A percentile compares a stretch with the other conserved stretches of the same genome.
phyloP scores from a whole-genome alignment of 2,113 vertebrate species.

The Turnix velox region DNA sequence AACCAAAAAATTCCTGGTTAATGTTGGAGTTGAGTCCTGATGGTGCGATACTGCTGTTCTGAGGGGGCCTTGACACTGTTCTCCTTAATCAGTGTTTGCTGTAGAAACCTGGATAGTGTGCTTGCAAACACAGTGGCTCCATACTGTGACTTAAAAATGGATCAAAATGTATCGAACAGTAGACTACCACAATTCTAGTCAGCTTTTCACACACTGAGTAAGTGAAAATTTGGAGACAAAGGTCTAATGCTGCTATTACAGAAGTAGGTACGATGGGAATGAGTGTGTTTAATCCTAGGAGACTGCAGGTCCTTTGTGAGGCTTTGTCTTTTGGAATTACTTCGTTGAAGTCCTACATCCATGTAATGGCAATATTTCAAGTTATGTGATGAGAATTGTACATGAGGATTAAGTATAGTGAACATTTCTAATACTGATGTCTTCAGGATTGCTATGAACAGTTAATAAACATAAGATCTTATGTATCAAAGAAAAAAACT shows the following conservation, averaged over 20 bases:
- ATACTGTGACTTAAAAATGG: too few species aligned
- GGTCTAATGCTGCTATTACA: rapidly evolving
- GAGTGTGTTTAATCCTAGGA: background rate
- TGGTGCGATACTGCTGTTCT: rapidly evolving
- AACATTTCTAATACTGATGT: background rate
- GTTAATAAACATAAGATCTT: background rate
- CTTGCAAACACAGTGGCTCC: background rate
- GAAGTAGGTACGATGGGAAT: background rate
- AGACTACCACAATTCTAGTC: background rate
- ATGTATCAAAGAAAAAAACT: background rate
- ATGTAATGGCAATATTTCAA: background rate
- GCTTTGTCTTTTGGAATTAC: background rate
- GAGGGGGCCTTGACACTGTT: background rate
- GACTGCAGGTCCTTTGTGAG: background rate
- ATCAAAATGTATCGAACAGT: background rate
- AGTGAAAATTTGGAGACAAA: background rate
- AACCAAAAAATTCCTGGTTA: background rate
- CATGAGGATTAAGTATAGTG: background rate
- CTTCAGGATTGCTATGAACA: background rate
- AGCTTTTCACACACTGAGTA: background rate
- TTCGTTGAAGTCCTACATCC: background rate
- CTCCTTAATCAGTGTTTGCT: background rate
- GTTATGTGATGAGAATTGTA: background rate
- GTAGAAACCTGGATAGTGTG: background rate
- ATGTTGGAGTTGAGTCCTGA: background rate